Percentiles rank a stretch among this genome's conserved stretches.
Conservation (phyloP, 2,797 vertebrate genomes). For the Neosalanx taihuensis region DNA sequence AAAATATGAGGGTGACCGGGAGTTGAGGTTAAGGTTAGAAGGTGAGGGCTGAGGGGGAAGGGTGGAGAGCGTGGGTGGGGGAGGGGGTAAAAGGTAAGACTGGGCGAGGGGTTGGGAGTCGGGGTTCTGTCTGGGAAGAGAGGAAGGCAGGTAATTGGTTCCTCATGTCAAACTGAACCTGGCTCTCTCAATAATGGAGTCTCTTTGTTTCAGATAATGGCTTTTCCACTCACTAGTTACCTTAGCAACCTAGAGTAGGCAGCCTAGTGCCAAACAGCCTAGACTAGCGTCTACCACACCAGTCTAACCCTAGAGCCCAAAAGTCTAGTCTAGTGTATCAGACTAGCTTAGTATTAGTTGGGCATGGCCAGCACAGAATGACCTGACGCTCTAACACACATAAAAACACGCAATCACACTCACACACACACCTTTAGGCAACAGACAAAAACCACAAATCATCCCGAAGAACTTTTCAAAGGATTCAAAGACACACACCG, state of each 20-base stretch:
- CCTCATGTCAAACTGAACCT: constrained; percentile 75
- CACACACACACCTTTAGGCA: no score
- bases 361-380: no score
- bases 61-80: background rate
- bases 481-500: no score
- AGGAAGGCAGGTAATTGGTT: constrained; percentile 68
- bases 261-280: background rate
- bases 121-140: constrained; percentile 31
- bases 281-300: background rate
- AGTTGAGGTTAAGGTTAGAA: background rate
- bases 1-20: background rate
- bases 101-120: constrained; percentile 24
- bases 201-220: constrained; percentile 69
- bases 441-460: no score
- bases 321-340: background rate
- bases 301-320: background rate
- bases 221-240: constrained; percentile 61
- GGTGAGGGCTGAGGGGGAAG: background rate
- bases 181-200: constrained; percentile 68
- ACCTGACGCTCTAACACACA: no score
- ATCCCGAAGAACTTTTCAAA: no score
- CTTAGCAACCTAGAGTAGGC: background rate
- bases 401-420: no score
- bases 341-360: no score
- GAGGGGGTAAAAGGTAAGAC: no score